These are phyloP conservation scores for Saguinus imperator DNA, from an alignment of 2,113 vertebrate species.

Conservation along the genomic window DNA sequence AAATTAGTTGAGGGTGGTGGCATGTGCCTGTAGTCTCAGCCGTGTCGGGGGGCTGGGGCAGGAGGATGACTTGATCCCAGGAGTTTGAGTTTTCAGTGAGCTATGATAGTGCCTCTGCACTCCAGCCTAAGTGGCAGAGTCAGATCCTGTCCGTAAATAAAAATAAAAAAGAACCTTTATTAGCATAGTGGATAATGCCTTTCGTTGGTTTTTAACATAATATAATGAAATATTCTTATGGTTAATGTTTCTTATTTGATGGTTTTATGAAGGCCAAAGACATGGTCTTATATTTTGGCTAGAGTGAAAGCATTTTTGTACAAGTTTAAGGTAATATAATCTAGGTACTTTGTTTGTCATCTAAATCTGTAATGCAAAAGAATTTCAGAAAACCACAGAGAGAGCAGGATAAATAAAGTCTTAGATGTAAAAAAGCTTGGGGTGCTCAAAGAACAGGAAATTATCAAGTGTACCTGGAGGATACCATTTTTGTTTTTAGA, in stretches of 20 bases:
- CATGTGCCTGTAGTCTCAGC: too few relatives aligned
- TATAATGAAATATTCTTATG: not conserved
- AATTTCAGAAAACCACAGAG: slow-evolving; percentile 47
- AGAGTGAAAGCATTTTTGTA: not conserved
- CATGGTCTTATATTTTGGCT: slow-evolving; percentile 21
- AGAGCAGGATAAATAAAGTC: not conserved
- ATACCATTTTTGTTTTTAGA: slow-evolving; percentile 36
- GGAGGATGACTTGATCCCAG: too few relatives aligned
- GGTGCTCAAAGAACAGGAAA: slow-evolving; percentile 40
- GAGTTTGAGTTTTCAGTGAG: too few relatives aligned
- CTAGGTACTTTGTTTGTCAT: slow-evolving; percentile 14
- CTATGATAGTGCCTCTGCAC: too few relatives aligned
- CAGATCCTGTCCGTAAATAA: too few relatives aligned
- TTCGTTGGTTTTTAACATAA: slow-evolving; percentile 5
- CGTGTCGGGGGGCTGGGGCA: too few relatives aligned
- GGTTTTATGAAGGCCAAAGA: slow-evolving; percentile 22
- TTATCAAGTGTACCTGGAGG: slow-evolving; percentile 2
- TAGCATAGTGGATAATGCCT: not conserved
- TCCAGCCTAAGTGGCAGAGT: too few relatives aligned
- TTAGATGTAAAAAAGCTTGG: slow-evolving; percentile 19
- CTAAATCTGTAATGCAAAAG: slow-evolving; percentile 22
- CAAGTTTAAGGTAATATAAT: slow-evolving; percentile 35
- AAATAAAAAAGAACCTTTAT: not conserved
- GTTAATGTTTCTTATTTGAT: not conserved
- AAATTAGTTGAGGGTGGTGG: too few relatives aligned